Conservation (phyloP, 2,888 invertebrate species). For the Alviniconcha strummeri region DNA sequence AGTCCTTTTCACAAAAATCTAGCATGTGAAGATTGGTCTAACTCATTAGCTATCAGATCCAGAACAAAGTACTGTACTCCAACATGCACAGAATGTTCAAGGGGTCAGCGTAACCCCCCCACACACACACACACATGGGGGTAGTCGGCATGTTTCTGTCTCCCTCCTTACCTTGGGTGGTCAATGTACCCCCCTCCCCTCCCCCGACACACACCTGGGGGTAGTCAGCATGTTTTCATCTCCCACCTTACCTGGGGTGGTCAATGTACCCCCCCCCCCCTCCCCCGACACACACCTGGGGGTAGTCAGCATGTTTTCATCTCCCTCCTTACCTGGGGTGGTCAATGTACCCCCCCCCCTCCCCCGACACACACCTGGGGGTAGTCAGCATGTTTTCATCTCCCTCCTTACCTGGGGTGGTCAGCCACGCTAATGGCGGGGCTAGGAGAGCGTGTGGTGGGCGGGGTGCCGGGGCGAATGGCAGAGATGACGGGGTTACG, state of each 20-base stretch:
- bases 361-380: background rate
- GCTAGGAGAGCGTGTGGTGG: conserved; percentile 45
- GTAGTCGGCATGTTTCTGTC: background rate
- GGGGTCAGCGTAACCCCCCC: background rate
- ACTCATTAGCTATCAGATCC: background rate
- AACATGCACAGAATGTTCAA: background rate
- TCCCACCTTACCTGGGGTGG: background rate
- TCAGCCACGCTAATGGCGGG: conserved; percentile 44
- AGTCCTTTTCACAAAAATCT: background rate
- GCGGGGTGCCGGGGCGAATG: conserved; percentile 50
- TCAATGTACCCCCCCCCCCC: conserved; percentile 4
- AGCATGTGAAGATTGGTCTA: background rate
- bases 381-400: background rate
- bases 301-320: background rate
- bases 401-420: background rate
- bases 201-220: background rate
- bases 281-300: background rate
- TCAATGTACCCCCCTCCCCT: background rate
- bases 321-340: background rate
- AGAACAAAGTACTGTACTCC: background rate
- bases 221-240: background rate
- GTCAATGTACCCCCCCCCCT: background rate
- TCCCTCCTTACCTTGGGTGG: background rate
- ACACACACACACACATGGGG: background rate
- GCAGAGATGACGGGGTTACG: conserved; percentile 49